Conservation (phyloP, 2,888 invertebrate species). For the Xanthia icteritia region DNA sequence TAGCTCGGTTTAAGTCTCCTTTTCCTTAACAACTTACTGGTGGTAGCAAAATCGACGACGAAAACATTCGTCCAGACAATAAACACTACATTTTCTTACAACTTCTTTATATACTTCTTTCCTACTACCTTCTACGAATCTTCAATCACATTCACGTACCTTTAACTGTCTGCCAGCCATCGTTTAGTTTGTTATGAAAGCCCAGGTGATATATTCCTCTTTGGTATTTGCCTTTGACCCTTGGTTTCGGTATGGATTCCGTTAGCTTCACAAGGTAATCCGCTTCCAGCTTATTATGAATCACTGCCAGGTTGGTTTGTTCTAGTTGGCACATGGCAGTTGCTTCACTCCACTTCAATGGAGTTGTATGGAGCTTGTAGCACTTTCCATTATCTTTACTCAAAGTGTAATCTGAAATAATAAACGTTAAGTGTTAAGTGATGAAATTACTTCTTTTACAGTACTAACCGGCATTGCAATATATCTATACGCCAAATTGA, state of each 20-base stretch:
- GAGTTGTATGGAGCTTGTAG: constrained; percentile 80
- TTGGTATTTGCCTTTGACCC: constrained; percentile 22
- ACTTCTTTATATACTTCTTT: too few species aligned
- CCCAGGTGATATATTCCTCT: constrained; percentile 68
- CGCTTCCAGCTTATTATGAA: constrained; percentile 66
- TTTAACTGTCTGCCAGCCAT: constrained; percentile 72
- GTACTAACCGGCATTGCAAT: too few species aligned
- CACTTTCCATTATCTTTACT: constrained; percentile 73
- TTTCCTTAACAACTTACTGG: not conserved
- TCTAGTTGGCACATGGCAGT: constrained; percentile 76
- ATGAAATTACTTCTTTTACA: too few species aligned
- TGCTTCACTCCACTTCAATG: constrained; percentile 79
- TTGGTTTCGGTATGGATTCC: not conserved
- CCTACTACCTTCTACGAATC: too few species aligned
- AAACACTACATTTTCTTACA: not conserved
- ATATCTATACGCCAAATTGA: too few species aligned
- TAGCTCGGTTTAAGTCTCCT: not conserved
- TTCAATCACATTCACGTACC: too few species aligned
- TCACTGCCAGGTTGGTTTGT: constrained; percentile 77
- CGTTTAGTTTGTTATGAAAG: constrained; percentile 64
- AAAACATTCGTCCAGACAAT: not conserved
- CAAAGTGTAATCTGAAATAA: constrained; percentile 76
- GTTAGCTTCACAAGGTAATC: constrained; percentile 35
- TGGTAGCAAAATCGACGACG: not conserved
- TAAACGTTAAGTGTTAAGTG: not conserved